Conservation (phyloP, 2,888 invertebrate genomes). For the Leptarthrus brevirostris region DNA sequence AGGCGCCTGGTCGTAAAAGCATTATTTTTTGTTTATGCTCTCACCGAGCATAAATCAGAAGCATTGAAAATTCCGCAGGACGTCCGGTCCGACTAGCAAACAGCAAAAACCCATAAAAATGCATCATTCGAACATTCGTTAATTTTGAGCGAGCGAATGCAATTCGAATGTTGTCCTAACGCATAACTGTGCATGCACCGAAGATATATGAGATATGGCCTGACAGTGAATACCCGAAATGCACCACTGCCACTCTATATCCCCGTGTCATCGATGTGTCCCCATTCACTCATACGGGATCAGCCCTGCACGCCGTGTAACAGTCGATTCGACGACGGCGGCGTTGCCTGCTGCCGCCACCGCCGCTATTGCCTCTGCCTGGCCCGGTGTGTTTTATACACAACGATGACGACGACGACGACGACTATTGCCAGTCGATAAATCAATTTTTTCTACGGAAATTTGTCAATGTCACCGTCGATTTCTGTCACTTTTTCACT, state of each 20-base stretch:
- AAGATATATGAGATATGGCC: conserved; percentile 26
- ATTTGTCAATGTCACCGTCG: conserved; percentile 55
- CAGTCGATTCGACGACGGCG: neutral
- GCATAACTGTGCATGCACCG: conserved; percentile 33
- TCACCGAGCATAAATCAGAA: conserved; percentile 51
- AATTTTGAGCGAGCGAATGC: conserved; percentile 54
- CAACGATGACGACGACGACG: neutral
- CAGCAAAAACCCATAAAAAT: conserved; percentile 68
- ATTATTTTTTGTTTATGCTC: conserved; percentile 16
- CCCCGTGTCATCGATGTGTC: conserved; percentile 21
- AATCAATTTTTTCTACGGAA: conserved; percentile 53
- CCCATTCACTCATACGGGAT: conserved; percentile 32
- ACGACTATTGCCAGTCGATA: conserved; percentile 53
- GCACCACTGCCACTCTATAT: conserved; percentile 32
- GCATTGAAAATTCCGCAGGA: conserved; percentile 52
- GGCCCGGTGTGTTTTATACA: too few relatives aligned
- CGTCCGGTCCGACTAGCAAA: conserved; percentile 57
- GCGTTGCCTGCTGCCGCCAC: neutral
- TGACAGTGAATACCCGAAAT: conserved; percentile 36
- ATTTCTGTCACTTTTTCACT: conserved; percentile 53
- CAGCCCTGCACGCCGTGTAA: neutral
- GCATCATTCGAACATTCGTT: conserved; percentile 59
- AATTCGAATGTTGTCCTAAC: conserved; percentile 47
- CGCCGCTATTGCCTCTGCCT: neutral
- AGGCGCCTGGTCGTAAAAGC: conserved; percentile 38